Evolutionary conservation across 2,113 vertebrate genomes (phyloP).

Genomic region (Menidia beryllina): DNA sequence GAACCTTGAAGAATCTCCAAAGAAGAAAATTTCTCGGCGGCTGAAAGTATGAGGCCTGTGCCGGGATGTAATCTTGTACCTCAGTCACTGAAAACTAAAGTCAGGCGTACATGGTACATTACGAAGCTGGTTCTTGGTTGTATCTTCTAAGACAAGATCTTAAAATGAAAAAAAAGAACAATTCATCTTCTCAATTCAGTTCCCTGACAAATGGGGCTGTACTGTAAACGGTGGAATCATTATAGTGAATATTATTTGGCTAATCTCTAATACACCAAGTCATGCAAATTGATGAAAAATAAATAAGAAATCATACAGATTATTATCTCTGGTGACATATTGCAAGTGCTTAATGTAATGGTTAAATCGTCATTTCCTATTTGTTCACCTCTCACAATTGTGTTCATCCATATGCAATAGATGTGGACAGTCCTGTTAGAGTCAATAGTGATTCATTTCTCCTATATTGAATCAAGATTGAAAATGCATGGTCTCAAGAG

Average conservation of each 20-base stretch:
- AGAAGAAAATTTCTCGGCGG: slow-evolving; percentile 54
- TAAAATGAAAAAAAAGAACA: slow-evolving; percentile 42
- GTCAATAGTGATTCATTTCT: not conserved
- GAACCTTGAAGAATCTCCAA: slow-evolving; percentile 62
- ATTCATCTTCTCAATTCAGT: slow-evolving; percentile 37
- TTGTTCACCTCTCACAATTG: not conserved
- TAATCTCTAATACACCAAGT: slow-evolving; percentile 41
- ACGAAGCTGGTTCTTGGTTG: slow-evolving; percentile 34
- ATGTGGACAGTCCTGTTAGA: not conserved
- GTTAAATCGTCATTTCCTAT: not conserved
- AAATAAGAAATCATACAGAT: too few species aligned
- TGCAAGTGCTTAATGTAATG: not conserved
- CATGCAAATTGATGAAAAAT: slow-evolving; percentile 22
- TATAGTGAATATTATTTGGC: slow-evolving; percentile 18
- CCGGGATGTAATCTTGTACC: slow-evolving; percentile 58
- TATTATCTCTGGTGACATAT: not conserved
- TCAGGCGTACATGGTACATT: slow-evolving; percentile 58
- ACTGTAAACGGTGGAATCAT: slow-evolving; percentile 15
- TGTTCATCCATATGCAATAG: not conserved
- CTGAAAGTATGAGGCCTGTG: slow-evolving; percentile 58
- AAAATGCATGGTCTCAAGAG: too few species aligned
- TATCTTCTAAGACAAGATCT: slow-evolving; percentile 16
- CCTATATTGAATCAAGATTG: too few species aligned
- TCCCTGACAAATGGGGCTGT: slow-evolving; percentile 13
- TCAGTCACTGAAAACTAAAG: slow-evolving; percentile 48